Conservation (phyloP, 92 coral and sea anemone genomes). For the Epizoanthus stellaris region DNA sequence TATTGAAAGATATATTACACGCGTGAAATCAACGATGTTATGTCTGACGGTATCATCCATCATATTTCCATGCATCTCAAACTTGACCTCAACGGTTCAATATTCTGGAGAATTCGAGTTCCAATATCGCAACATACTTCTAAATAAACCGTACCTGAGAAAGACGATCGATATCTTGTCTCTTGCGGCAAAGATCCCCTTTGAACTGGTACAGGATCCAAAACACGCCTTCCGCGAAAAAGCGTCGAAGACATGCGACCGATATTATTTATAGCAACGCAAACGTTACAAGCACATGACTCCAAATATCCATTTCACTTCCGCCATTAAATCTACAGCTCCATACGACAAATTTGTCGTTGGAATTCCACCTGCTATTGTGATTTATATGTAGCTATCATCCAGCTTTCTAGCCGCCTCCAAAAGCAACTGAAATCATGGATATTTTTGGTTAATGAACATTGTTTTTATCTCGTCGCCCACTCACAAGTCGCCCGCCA, state of each 20-base stretch:
- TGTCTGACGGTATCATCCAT: background rate
- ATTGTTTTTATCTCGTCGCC: constrained; percentile 36
- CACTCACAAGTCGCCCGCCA: constrained; percentile 50
- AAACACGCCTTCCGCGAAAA: constrained; percentile 85
- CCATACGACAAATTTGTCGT: background rate
- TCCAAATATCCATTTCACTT: constrained; percentile 19
- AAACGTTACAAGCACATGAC: constrained; percentile 6
- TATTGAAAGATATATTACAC: background rate
- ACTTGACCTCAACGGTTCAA: background rate
- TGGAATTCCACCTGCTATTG: background rate
- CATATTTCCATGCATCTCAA: background rate
- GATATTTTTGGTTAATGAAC: constrained; percentile 41
- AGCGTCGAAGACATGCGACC: constrained; percentile 50
- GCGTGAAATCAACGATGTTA: background rate
- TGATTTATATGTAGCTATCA: background rate
- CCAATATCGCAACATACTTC: background rate
- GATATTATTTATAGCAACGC: constrained; percentile 5
- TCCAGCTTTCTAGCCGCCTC: background rate
- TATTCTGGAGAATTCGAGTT: background rate
- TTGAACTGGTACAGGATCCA: constrained; percentile 80
- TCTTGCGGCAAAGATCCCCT: constrained; percentile 69
- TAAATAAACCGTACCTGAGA: constrained; percentile 62
- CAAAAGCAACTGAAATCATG: constrained; percentile 17
- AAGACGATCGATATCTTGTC: constrained; percentile 66
- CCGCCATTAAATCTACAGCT: constrained; percentile 28